Base-by-base conservation (phyloP, 64 coral and sea anemone genomes). In the Acropora yongei region DNA sequence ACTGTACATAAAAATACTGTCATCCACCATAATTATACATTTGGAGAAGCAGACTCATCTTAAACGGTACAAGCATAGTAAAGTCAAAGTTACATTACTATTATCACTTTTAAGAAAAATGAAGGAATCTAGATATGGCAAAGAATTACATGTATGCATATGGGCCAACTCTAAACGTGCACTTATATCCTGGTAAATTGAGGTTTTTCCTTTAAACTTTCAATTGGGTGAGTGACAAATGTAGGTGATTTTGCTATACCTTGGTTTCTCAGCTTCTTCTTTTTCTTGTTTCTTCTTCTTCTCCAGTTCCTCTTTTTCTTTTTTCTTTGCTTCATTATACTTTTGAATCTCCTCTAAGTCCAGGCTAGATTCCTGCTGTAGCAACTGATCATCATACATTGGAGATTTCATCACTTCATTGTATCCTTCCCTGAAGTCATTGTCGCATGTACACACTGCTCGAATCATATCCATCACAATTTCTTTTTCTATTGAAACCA, bases 381-480 rank as follows among this genome's bases (percentile, higher is more conserved):
- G 73, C 4, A 99, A 84, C 44, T 99, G 97, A 68, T 99, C 97
- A 49, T 96, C 94, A 60, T 99, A 99, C 7, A 88, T 57, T 0
- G 94, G 94, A 3, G 97, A 99, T 3, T 89, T 80, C 45, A 99
- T 48, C 0, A 83, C 89, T 51, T 86, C 68, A 49, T 99, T 96
- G 46, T 89, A 99, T 12, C 97, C 97, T 75, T 99, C 97, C 14
- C 97, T 87, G 80, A 94, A 99, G 71, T 96, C 94, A 47, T 83
- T 88, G 67, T 99, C 97, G 53, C 94, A 99, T 50, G 85, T 85
- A 8, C 94, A 93, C 9, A 99, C 91, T 68, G 97, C 97, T 17
- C 97, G 94, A 6, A 99, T 94, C 97, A 99, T 99, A 43, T 99
- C 97, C 39, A 99, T 68, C 39, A 99, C 97, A 71, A 99, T 73